Percentiles rank a stretch among this genome's conserved stretches.
phyloP scores from a whole-genome alignment of 2,888 invertebrate species.

The Chymomyza procnemis region DNA sequence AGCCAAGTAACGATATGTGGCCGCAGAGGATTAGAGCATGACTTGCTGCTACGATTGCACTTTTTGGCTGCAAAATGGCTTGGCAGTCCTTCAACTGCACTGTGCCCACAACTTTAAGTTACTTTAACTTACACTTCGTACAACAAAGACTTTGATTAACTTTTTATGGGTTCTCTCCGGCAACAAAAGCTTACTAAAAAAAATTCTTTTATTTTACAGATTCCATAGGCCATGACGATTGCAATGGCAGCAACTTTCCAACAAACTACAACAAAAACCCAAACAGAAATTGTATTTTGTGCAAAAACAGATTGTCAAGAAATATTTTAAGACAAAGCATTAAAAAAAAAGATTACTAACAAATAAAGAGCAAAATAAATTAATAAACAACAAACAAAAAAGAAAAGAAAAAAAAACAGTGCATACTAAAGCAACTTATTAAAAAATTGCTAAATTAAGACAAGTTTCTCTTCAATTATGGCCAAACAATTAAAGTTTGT shows the following conservation, averaged over 20 bases:
- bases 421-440: neutral
- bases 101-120: neutral
- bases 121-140: neutral
- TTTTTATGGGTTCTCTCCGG: neutral
- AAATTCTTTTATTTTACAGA: conserved; percentile 78
- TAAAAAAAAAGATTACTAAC: conserved; percentile 44
- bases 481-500: conserved; percentile 3
- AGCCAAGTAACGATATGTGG: conserved; percentile 37
- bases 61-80: neutral
- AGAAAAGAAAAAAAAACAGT: conserved; percentile 3
- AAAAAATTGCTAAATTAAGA: conserved; percentile 34
- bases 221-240: conserved; percentile 90
- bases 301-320: conserved; percentile 71
- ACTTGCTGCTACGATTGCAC: neutral
- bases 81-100: neutral
- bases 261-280: conserved; percentile 58
- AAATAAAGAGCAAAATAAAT: conserved; percentile 27
- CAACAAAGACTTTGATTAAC: neutral
- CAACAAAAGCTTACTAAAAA: neutral
- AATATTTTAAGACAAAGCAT: conserved; percentile 67
- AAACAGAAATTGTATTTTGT: conserved; percentile 73
- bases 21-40: conserved; percentile 50
- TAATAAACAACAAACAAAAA: conserved; percentile 30
- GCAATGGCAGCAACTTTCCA: conserved; percentile 77
- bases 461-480: conserved; percentile 23